Conservation (phyloP, 2,113 vertebrate species). For the Picathartes gymnocephalus region DNA sequence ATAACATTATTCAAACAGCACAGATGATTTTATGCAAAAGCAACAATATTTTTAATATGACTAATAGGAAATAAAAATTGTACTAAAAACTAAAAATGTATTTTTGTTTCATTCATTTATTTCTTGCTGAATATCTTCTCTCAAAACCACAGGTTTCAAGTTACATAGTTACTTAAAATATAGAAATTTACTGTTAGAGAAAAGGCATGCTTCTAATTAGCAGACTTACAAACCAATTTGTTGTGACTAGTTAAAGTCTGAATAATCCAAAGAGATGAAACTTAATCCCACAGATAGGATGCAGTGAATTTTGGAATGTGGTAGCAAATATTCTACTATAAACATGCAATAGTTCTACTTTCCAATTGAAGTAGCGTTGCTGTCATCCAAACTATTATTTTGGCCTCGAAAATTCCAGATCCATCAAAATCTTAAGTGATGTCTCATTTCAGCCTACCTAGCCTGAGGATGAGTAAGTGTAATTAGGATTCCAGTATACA, state of each 20-base stretch:
- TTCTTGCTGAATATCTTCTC: not conserved
- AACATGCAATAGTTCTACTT: not conserved
- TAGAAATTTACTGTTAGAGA: not conserved
- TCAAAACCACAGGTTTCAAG: not conserved
- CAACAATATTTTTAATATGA: not conserved
- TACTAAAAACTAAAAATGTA: not conserved
- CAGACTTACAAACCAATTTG: not conserved
- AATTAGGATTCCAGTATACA: not conserved
- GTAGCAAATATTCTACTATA: not conserved
- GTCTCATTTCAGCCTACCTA: not conserved
- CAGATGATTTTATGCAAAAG: not conserved
- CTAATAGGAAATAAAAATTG: not conserved
- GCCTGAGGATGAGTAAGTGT: not conserved
- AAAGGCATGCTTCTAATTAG: not conserved
- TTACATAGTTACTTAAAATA: not conserved
- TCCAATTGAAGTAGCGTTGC: not conserved
- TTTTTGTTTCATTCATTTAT: not conserved
- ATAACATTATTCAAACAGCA: not conserved
- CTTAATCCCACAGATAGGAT: not conserved
- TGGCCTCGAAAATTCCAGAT: not conserved
- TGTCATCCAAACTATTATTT: not conserved
- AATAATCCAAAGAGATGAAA: not conserved
- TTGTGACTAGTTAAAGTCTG: not conserved
- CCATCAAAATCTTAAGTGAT: not conserved
- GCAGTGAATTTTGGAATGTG: not conserved